Evolutionary conservation across 2,888 invertebrate species (phyloP), one percentile per base, ranked within the genome.

Genomic region (Melanchra persicariae): DNA sequence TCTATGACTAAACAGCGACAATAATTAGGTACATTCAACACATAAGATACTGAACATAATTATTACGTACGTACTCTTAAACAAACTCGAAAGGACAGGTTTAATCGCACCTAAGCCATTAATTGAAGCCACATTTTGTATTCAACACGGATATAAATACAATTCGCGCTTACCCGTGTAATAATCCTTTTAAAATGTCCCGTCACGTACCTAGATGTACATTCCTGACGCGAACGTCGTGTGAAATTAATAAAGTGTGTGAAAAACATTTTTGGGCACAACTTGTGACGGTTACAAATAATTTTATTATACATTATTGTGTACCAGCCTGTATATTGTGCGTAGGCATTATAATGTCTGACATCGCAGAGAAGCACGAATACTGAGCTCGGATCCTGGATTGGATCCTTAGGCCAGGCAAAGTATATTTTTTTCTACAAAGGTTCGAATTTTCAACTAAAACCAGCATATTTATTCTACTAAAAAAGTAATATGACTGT

Each of bases 101-200:
- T 80, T 74, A 67, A 78, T 81, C 61, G 61, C 61, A 77, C 72
- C 72, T 83, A 43, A 77, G 34, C 67, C 61, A 83, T 80, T 85
- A 79, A 85, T 82, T 84, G 82, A 82, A 84, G 70, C 61, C 71
- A 64, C 64, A 74, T 85, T 82, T 79, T 68, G 69, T 81, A 86
- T 83, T 79, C 85, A 83, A 86, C 74, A 61, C 77, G 78, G 74
- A 79, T 77, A 80, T 84, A 78, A 84, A 86, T 87, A 85, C 86
- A 84, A 89, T 91, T 92, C 85, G 88, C 89, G 89, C 85, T 87
- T 86, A 89, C 80, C 79, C 79, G 85, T 74, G 80, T 79, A 92
- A 93, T 92, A 91, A 90, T 84, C 89, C 90, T 88, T 91, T 93
- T 92, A 88, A 92, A 90, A 92, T 91, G 91, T 90, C 89, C 84